Evolutionary conservation across 2,888 invertebrate species (phyloP).

Genomic region (Podotricha telesiphe): DNA sequence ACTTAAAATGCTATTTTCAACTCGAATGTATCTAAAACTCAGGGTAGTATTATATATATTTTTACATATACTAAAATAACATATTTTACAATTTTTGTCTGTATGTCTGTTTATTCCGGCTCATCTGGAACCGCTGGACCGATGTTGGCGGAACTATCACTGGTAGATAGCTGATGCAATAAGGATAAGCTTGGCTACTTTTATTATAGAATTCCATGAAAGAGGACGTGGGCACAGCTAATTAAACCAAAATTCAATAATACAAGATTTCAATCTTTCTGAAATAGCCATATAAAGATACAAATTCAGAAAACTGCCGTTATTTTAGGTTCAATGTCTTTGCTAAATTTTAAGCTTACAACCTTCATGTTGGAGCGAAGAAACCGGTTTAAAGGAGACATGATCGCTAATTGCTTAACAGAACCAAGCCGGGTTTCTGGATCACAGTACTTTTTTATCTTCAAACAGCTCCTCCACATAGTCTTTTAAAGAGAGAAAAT

Average conservation of each 20-base stretch:
- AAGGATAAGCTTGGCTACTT: no score
- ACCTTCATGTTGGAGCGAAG: conserved; percentile 25
- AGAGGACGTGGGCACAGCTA: no score
- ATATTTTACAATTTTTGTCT: no score
- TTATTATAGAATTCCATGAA: no score
- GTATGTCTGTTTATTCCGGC: no score
- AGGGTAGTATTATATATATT: background rate
- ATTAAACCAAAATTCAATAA: no score
- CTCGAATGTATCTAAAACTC: background rate
- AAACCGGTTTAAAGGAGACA: conserved; percentile 36
- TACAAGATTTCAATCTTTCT: background rate
- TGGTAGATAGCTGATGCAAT: no score
- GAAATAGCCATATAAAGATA: conserved; percentile 6
- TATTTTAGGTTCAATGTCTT: conserved; percentile 48
- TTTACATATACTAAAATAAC: no score
- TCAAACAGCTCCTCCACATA: no score
- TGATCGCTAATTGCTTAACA: conserved; percentile 37
- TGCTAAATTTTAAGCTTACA: conserved; percentile 39
- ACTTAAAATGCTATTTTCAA: conserved; percentile 20
- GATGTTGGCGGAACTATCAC: no score
- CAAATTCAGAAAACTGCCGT: conserved; percentile 37
- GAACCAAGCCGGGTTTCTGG: conserved; percentile 14
- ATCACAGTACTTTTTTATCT: background rate
- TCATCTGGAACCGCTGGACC: no score
- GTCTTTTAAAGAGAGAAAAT: no score